A percentile compares a stretch with the other conserved stretches of the same genome.
Conservation (phyloP, 1,140 invertebrate species). For the Euura lappo region DNA sequence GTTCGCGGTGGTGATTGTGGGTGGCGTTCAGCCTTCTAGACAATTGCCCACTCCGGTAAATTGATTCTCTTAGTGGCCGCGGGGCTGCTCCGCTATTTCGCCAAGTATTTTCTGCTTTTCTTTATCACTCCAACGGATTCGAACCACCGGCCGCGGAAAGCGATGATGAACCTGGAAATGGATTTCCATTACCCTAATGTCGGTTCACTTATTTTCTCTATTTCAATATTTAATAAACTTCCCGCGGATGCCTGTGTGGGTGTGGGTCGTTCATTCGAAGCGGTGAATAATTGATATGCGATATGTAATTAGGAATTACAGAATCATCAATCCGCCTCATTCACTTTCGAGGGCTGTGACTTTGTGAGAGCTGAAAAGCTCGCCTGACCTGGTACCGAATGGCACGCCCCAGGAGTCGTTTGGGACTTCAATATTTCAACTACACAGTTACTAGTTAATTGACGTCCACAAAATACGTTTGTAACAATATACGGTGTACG, state of each 20-base stretch:
- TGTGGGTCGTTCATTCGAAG: no score
- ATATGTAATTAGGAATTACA: no score
- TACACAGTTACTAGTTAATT: no score
- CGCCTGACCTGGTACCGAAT: no score
- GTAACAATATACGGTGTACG: no score
- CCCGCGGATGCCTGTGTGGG: background rate
- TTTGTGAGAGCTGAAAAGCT: no score
- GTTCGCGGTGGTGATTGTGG: background rate
- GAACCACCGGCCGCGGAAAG: background rate
- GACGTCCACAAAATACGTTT: no score
- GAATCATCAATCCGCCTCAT: no score
- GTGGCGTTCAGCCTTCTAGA: background rate
- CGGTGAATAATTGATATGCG: no score
- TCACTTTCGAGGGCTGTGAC: no score
- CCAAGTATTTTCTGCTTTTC: background rate
- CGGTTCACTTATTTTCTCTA: background rate
- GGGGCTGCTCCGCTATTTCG: background rate
- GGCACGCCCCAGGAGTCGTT: no score
- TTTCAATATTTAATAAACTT: background rate
- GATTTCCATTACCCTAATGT: background rate
- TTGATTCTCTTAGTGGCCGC: background rate
- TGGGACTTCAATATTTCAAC: no score
- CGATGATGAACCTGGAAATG: background rate
- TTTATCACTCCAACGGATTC: background rate
- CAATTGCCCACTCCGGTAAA: slow-evolving; percentile 3